Base-by-base conservation (phyloP, 2,113 vertebrate species). In the Zosterops lateralis region DNA sequence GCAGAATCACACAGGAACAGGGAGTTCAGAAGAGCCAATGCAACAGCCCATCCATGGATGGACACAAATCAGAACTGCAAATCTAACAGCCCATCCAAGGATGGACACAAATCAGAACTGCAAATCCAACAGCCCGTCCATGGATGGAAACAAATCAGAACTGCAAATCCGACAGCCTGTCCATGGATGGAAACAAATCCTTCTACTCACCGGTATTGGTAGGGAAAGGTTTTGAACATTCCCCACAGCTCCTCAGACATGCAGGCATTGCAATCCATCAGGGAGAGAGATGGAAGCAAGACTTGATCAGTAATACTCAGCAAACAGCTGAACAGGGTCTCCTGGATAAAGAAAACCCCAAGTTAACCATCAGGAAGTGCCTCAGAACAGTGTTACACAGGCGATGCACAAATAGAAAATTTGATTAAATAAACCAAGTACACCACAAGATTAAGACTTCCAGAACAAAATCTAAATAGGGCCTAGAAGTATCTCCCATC, bases 181-280 rank as follows among this genome's bases (percentile, higher is more conserved):
- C 17, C 20, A 80, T 60, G 93, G 89, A 77, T 4, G 16, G 44
- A 45, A 18, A 45, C 44, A 44, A 56, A 15, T 25, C 18, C 14
- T 9, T 25, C 38, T 72, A 92, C 97, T 98, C 98, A 99, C 99
- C 99, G 98, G 97, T 99, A 98, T 86, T 98, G 98, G 97, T 98
- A 99, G 13, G 99, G 98, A 97, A 98, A 98, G 89, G 98, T 97
- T 98, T 99, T 99, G 96, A 99, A 99, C 98, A 99, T 98, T 48
- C 99, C 99, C 99, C 99, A 99, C 13, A 99, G 94, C 72, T 99
- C 98, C 92, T 99, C 98, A 74, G 98, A 99, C 98, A 99, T 99
- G 94, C 99, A 99, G 15, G 99, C 99, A 85, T 99, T 98, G 96
- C 98, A 98, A 95, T 99, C 99, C 98, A 98, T 98, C 97, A 98